Conservation (phyloP, 2,888 invertebrate genomes). For the Stenodema calcarata region DNA sequence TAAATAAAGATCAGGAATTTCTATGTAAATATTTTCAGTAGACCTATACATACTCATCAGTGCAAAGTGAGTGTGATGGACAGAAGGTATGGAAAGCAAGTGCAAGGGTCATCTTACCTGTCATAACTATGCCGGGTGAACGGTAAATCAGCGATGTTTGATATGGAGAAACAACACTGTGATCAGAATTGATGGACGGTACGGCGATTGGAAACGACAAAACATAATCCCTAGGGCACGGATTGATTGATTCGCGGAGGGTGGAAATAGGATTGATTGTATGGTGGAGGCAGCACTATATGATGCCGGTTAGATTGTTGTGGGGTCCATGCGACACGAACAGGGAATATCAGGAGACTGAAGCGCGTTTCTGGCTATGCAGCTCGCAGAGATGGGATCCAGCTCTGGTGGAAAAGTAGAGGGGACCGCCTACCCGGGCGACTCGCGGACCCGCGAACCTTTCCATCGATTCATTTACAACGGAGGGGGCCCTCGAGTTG, state of each 20-base stretch:
- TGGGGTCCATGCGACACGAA: not conserved
- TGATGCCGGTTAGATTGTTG: not conserved
- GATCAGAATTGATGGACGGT: not conserved
- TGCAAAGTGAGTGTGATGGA: not conserved
- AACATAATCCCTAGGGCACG: not conserved
- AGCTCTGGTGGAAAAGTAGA: not conserved
- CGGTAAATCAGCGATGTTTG: not conserved
- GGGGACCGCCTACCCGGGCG: conserved; percentile 12
- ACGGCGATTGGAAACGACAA: not conserved
- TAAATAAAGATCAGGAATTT: too few relatives aligned
- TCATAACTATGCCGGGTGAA: not conserved
- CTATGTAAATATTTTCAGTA: too few relatives aligned
- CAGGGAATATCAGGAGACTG: conserved; percentile 2
- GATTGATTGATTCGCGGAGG: not conserved
- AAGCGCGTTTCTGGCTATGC: not conserved
- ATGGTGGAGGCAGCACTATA: not conserved
- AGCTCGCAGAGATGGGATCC: not conserved
- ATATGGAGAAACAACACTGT: not conserved
- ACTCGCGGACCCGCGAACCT: conserved; percentile 24
- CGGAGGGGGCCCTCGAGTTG: not conserved
- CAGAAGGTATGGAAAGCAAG: not conserved
- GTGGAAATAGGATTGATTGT: not conserved
- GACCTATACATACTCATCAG: too few relatives aligned
- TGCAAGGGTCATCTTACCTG: not conserved
- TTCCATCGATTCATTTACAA: conserved; percentile 20